Percentiles rank a stretch among this genome's conserved stretches.
These are phyloP conservation scores for Montipora capitata DNA, from an alignment of 92 coral and sea anemone genomes.

Conservation along the genomic window DNA sequence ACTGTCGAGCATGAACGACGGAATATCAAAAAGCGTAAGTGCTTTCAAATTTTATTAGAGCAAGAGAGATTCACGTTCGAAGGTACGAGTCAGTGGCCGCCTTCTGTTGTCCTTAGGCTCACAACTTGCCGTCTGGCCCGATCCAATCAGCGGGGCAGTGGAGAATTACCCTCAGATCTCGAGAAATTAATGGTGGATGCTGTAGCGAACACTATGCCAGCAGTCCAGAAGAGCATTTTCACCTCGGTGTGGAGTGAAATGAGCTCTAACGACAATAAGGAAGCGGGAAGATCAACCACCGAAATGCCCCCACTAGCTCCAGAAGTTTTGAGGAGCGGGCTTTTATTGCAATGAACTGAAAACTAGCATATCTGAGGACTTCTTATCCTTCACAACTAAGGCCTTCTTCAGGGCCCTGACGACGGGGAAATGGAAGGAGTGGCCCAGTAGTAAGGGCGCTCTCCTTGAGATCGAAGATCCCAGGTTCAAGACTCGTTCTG, in stretches of 20 bases:
- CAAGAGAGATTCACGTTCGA: no score
- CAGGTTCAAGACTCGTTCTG: no score
- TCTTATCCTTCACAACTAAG: background rate
- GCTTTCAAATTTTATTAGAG: no score
- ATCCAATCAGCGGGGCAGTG: background rate
- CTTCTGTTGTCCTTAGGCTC: background rate
- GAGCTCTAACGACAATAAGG: no score
- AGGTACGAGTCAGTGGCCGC: background rate
- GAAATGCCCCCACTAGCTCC: background rate
- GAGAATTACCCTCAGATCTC: background rate
- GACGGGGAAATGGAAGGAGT: no score
- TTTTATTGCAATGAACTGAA: background rate
- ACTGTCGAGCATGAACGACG: no score
- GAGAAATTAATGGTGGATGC: background rate
- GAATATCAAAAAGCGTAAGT: no score
- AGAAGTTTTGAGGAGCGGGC: background rate
- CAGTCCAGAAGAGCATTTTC: background rate
- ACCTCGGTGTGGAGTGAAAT: no score
- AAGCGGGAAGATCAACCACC: fast-evolving
- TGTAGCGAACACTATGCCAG: background rate
- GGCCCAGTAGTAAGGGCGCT: no score
- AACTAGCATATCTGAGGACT: background rate
- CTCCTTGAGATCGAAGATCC: no score
- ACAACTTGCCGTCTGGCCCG: background rate
- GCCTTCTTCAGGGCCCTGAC: no score